Percentiles rank a stretch among this genome's conserved stretches.
phyloP scores from a whole-genome alignment of 2,113 vertebrate species.

The Barnardius zonarius region DNA sequence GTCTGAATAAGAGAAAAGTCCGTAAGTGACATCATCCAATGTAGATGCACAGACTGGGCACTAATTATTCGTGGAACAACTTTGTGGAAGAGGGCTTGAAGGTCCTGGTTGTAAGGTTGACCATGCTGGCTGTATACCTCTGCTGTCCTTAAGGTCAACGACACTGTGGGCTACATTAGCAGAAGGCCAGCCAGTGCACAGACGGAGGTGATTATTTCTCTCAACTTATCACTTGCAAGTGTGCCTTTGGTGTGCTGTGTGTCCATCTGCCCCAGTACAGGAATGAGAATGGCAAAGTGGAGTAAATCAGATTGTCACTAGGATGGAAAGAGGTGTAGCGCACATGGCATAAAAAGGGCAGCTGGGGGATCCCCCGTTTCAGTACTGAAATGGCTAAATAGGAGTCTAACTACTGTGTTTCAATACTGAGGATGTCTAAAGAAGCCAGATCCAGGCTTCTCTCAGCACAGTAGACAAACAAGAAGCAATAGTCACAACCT shows the following conservation, averaged over 20 bases:
- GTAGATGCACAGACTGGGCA: background rate
- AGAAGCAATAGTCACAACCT: background rate
- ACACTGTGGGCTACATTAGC: background rate
- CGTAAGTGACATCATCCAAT: background rate
- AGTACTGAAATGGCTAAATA: background rate
- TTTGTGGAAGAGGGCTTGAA: background rate
- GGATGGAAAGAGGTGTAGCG: background rate
- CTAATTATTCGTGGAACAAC: background rate
- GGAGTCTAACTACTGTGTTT: background rate
- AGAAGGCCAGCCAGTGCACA: background rate
- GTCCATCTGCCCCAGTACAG: background rate
- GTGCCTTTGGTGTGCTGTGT: background rate
- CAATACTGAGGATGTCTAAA: background rate
- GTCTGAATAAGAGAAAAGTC: background rate
- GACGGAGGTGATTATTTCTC: background rate
- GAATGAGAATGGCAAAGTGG: background rate
- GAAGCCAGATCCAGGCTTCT: background rate
- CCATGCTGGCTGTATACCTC: background rate
- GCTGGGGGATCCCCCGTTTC: background rate
- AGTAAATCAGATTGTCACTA: background rate
- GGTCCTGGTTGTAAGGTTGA: background rate
- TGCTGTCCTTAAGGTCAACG: background rate
- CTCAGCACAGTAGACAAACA: background rate
- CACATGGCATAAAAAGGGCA: fast-evolving
- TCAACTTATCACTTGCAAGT: background rate